Evolutionary conservation across 2,888 invertebrate species (phyloP).

Genomic region (Euzophera pinguis): DNA sequence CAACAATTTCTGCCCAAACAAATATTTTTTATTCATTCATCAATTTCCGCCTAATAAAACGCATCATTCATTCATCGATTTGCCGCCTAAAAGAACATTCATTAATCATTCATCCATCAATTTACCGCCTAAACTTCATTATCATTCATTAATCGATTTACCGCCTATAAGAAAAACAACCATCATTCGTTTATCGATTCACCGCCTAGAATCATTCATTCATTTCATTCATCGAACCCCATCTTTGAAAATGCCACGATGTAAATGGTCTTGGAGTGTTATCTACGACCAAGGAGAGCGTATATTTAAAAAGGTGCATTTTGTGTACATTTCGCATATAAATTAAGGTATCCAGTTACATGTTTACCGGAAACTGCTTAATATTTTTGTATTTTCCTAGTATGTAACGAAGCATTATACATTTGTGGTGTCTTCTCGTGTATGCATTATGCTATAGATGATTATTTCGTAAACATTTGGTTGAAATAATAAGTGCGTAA

Average conservation of each 20-base stretch:
- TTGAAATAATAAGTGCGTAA: slow-evolving; percentile 80
- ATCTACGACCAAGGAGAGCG: slow-evolving; percentile 52
- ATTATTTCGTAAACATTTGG: slow-evolving; percentile 74
- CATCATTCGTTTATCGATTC: neutral
- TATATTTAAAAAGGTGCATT: slow-evolving; percentile 63
- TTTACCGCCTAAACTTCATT: neutral
- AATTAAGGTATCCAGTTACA: slow-evolving; percentile 56
- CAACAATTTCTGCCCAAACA: no score
- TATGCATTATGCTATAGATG: slow-evolving; percentile 76
- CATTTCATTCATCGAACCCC: slow-evolving; percentile 8
- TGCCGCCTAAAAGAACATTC: neutral
- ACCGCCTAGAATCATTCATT: neutral
- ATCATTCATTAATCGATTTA: neutral
- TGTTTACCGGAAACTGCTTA: slow-evolving; percentile 69
- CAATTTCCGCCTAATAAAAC: no score
- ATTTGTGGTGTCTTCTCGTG: slow-evolving; percentile 72
- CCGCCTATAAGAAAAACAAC: neutral
- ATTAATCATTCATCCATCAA: neutral
- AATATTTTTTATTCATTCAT: no score
- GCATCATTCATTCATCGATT: no score
- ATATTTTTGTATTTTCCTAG: slow-evolving; percentile 80
- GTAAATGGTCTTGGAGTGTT: slow-evolving; percentile 64
- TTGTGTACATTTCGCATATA: slow-evolving; percentile 46
- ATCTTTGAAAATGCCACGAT: slow-evolving; percentile 29
- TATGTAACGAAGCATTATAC: slow-evolving; percentile 63